These are phyloP conservation scores for Monodelphis domestica DNA, from an alignment of 2,797 vertebrate species.

Conservation along the genomic window DNA sequence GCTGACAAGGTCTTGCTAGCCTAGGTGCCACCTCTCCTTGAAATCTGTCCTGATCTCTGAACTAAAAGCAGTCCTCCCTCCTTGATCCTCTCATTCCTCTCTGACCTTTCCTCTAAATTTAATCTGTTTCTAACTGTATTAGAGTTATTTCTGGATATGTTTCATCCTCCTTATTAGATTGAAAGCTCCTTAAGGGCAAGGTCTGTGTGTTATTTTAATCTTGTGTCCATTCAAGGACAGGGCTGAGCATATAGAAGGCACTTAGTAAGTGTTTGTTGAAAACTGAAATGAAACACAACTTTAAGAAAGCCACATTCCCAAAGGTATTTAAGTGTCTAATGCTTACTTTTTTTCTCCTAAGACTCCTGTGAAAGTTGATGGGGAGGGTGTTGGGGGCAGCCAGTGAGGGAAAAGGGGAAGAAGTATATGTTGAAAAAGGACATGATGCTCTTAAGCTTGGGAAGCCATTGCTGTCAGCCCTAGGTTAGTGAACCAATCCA, in stretches of 20 bases:
- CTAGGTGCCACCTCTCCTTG: background rate
- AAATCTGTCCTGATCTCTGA: background rate
- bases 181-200: background rate
- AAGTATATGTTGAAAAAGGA: background rate
- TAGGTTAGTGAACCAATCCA: fast-evolving
- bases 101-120: background rate
- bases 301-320: background rate
- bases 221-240: background rate
- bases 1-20: background rate
- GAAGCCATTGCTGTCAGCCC: background rate
- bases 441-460: background rate
- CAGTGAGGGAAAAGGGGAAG: background rate
- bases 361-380: background rate
- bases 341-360: background rate
- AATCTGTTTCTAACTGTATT: background rate
- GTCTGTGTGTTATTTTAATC: background rate
- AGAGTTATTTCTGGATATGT: background rate
- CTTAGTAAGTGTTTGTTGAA: background rate
- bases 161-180: background rate
- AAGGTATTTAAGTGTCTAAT: background rate
- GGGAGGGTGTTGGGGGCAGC: background rate
- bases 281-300: background rate
- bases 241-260: background rate
- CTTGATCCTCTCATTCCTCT: background rate
- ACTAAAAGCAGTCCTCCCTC: background rate